A percentile compares a stretch with the other conserved stretches of the same genome.
These are phyloP conservation scores for Acleris sparsana DNA, from an alignment of 2,888 invertebrate genomes.

Conservation along the genomic window DNA sequence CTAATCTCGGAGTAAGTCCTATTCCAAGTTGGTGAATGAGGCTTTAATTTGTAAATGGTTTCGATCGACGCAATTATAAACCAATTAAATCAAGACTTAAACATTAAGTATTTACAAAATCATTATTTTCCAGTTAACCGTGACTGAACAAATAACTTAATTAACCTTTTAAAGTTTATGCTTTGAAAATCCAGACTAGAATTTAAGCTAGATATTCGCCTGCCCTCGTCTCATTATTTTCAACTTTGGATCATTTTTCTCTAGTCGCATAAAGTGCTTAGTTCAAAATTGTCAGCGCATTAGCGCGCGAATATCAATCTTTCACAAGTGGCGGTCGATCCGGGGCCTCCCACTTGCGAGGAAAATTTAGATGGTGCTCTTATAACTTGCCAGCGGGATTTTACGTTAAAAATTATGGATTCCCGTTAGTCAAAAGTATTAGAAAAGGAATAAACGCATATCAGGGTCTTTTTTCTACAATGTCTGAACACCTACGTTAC, in stretches of 20 bases:
- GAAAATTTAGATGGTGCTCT: constrained; percentile 23
- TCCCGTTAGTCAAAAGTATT: background rate
- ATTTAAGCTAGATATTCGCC: background rate
- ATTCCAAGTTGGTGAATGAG: too few relatives aligned
- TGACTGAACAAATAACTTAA: too few relatives aligned
- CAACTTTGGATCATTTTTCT: constrained; percentile 25
- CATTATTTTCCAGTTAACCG: too few relatives aligned
- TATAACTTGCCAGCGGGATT: constrained; percentile 19
- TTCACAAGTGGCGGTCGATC: constrained; percentile 35
- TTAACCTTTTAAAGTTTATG: too few relatives aligned
- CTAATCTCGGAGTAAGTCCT: too few relatives aligned
- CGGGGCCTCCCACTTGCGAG: constrained; percentile 22
- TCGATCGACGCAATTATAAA: too few relatives aligned
- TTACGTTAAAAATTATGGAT: constrained; percentile 11
- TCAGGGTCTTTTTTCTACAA: too few relatives aligned
- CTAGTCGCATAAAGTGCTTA: constrained; percentile 33
- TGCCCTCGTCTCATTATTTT: constrained; percentile 22
- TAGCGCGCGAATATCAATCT: constrained; percentile 35
- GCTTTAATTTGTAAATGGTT: too few relatives aligned
- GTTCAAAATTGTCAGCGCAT: constrained; percentile 37
- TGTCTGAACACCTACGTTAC: too few relatives aligned
- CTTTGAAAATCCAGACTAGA: background rate
- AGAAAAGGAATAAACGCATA: too few relatives aligned
- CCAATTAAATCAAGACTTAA: too few relatives aligned
- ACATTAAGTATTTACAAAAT: too few relatives aligned